A percentile compares a stretch with the other conserved stretches of the same genome.
phyloP scores from a whole-genome alignment of 1,140 invertebrate species.

The Sitobion miscanthi region DNA sequence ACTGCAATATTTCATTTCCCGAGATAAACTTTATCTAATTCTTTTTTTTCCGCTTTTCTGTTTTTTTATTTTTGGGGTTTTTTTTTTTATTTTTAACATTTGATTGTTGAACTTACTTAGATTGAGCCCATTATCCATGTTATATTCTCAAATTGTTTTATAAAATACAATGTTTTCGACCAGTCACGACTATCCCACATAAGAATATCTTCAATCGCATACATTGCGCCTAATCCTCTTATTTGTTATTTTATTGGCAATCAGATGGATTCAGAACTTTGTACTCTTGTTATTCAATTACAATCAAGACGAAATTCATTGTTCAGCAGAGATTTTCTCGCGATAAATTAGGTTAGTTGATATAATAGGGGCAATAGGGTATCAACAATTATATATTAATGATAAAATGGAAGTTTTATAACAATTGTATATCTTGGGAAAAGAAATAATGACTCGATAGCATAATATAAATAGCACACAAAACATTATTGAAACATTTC shows the following conservation, averaged over 20 bases:
- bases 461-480: neutral
- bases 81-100: neutral
- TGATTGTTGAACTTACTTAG: conserved; percentile 19
- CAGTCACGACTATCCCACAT: neutral
- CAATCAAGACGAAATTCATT: neutral
- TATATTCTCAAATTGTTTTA: neutral
- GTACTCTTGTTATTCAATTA: neutral
- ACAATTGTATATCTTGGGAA: neutral
- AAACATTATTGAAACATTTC: neutral
- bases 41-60: neutral
- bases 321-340: neutral
- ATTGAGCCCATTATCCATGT: conserved; percentile 3
- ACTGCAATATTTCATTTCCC: conserved; percentile 41
- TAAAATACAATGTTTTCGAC: neutral
- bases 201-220: neutral
- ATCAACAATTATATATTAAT: neutral
- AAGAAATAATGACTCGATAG: neutral
- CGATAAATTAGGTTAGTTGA: neutral
- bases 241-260: neutral
- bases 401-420: conserved; percentile 1
- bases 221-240: neutral
- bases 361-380: neutral
- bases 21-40: conserved; percentile 50
- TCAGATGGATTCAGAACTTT: neutral
- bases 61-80: neutral